Percentiles rank a stretch among this genome's conserved stretches.
Conservation (phyloP, 2,888 invertebrate species). For the Drosophila hamatofila region DNA sequence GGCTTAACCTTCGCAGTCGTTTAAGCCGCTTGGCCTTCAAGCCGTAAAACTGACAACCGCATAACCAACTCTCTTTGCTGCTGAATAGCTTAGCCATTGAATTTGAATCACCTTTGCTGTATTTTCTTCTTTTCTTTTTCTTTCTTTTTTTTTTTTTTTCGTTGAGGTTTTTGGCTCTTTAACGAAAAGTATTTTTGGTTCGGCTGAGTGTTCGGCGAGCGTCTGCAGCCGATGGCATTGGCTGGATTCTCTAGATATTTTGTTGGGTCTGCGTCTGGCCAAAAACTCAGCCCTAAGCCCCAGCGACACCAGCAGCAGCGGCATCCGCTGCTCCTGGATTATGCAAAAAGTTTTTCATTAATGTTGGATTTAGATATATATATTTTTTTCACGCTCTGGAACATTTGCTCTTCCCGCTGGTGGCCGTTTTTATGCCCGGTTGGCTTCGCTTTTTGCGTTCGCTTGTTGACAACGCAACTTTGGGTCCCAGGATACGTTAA, state of each 20-base stretch:
- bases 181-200: conserved; percentile 38
- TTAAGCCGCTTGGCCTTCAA: conserved; percentile 73
- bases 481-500: conserved; percentile 78
- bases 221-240: conserved; percentile 62
- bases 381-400: conserved; percentile 76
- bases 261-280: conserved; percentile 20
- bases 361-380: conserved; percentile 79
- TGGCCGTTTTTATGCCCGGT: conserved; percentile 62
- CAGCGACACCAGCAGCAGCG: conserved; percentile 10
- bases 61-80: conserved; percentile 26
- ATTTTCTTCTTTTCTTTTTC: background rate
- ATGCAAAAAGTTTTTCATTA: conserved; percentile 84
- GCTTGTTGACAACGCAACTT: conserved; percentile 78
- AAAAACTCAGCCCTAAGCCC: background rate
- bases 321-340: conserved; percentile 66
- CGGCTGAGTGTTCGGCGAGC: conserved; percentile 33
- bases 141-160: conserved; percentile 7
- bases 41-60: conserved; percentile 26
- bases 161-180: conserved; percentile 22
- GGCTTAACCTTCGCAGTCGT: conserved; percentile 66
- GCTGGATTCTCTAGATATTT: conserved; percentile 35
- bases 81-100: conserved; percentile 52
- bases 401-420: conserved; percentile 19
- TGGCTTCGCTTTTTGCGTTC: conserved; percentile 56
- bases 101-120: conserved; percentile 59